Evolutionary conservation across 2,888 invertebrate species (phyloP), one percentile per base, ranked within the genome.

Genomic region (Leptura quadrifasciata): DNA sequence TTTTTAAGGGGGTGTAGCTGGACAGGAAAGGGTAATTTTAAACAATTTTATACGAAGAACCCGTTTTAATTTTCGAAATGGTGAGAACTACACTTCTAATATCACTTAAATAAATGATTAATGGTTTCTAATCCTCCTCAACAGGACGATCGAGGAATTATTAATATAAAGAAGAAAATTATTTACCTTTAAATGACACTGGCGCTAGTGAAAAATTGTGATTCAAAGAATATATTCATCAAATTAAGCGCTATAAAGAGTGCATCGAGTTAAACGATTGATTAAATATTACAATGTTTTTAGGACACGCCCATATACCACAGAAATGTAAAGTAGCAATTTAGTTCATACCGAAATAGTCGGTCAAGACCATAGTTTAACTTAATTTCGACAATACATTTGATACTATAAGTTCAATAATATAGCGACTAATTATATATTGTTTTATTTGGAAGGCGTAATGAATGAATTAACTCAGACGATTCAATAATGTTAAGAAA

Each of bases 361-460:
- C 27, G 61, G 27, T 35, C 61, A 61, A 61, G 61, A 35, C 17
- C 61, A 31, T 17, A n/a, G 35, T 18, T 18, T 27, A 60, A 21
- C 6, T 21, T n/a, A 27, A 60, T 15, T 24, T 6, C 27, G 18
- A 31, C 17, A 15, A 58, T 9, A 21, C 9, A 31, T 4, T 17
- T 2, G 12, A 6, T 18, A 17, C 10, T 18, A 61, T 61, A 35
- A 35, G 35, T 61, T 18, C 18, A 17, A 35, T 35, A 61, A 61
- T 61, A n/a, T 10, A 31, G 18, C 35, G 35, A 12, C 35, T 35
- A 61, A 61, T 61, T 35, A 17, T 15, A 60, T 60, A 24, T 24
- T 60, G 58, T 60, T 60, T 2, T n/a, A n/a, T 60, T 35, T 58
- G 10, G 18, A 18, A 3, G 9, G 35, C 17, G 18, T 57, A 21